Evolutionary conservation across 1,140 invertebrate species (phyloP).

Genomic region (Drosophila takahashii): DNA sequence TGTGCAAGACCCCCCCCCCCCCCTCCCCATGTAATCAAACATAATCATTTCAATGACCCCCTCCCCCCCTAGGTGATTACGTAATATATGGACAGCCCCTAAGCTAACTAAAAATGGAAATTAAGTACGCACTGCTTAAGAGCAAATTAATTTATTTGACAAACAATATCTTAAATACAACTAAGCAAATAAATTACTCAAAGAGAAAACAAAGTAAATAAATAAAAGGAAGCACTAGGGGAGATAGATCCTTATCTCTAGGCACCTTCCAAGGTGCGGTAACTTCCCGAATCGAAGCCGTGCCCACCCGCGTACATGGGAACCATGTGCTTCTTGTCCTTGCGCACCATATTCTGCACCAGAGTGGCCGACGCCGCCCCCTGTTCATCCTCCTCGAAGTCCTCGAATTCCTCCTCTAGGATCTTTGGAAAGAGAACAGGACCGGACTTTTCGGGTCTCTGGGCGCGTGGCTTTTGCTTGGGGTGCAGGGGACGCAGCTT

Average conservation of each 20-base stretch:
- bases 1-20: no score
- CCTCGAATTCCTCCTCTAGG: conserved; percentile 42
- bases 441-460: conserved; percentile 35
- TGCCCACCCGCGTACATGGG: conserved; percentile 76
- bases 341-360: conserved; percentile 76
- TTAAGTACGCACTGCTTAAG: background rate
- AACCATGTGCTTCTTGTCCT: conserved; percentile 77
- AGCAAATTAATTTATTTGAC: conserved; percentile 45
- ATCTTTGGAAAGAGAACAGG: conserved; percentile 65
- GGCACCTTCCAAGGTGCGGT: conserved; percentile 52
- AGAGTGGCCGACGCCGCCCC: conserved; percentile 69
- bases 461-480: conserved; percentile 18
- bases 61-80: no score
- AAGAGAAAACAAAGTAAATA: conserved; percentile 66
- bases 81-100: no score
- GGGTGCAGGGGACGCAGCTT: conserved; percentile 35
- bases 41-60: no score
- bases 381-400: conserved; percentile 64
- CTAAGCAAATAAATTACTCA: conserved; percentile 68
- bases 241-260: conserved; percentile 26
- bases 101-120: background rate
- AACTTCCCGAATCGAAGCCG: conserved; percentile 45
- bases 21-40: no score
- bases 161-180: conserved; percentile 40
- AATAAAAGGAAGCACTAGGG: conserved; percentile 38